Evolutionary conservation across 1,140 invertebrate species (phyloP).

Genomic region (Bombus turneri): DNA sequence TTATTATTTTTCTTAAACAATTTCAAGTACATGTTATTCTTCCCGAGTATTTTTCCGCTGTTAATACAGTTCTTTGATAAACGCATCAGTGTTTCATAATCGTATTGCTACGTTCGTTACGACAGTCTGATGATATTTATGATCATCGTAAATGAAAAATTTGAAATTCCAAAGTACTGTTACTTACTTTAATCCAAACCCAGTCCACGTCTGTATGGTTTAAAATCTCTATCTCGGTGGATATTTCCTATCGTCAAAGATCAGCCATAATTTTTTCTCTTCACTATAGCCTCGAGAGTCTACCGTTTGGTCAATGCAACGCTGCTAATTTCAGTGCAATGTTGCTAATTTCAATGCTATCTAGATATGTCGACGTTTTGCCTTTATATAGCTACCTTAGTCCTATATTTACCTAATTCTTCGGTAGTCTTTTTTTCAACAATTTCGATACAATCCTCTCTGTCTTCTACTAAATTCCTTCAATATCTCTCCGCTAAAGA

Average conservation of each 20-base stretch:
- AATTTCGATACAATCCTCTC: background rate
- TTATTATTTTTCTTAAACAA: too few species aligned
- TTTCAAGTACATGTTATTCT: too few species aligned
- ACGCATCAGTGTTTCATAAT: background rate
- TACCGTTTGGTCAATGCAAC: too few species aligned
- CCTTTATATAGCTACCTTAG: background rate
- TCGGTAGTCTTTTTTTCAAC: background rate
- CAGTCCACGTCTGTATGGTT: background rate
- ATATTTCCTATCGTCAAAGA: background rate
- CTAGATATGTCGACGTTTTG: too few species aligned
- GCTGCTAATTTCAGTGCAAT: too few species aligned
- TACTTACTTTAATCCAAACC: background rate
- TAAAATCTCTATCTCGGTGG: background rate
- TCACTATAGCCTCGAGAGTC: too few species aligned
- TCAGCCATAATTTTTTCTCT: background rate
- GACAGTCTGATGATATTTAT: background rate
- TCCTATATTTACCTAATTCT: background rate
- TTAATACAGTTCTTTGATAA: background rate
- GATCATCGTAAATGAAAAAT: background rate
- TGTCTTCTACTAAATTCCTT: too few species aligned
- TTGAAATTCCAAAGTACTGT: background rate
- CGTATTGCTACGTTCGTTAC: background rate
- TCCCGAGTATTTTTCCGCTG: too few species aligned
- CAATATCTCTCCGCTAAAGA: background rate
- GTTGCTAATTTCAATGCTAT: too few species aligned